A percentile compares a stretch with the other conserved stretches of the same genome.
Evolutionary conservation across 2,113 vertebrate species (phyloP).

Genomic region (Prochilodus magdalenae): DNA sequence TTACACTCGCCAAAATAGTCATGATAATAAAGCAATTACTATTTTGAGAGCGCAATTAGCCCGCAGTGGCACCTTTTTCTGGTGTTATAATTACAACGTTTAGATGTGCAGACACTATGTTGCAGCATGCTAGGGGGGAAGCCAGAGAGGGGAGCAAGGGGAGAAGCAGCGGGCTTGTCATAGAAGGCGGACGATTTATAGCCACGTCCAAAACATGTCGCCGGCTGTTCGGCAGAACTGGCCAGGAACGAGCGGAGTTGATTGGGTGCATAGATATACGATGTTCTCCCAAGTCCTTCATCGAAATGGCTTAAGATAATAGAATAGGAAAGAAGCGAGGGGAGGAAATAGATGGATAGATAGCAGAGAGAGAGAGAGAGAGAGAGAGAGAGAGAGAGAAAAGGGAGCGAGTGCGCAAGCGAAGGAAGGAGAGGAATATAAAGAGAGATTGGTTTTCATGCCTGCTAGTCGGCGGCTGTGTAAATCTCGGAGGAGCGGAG

Average conservation of each 20-base stretch:
- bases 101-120: conserved; percentile 56
- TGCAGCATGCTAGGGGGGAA: conserved; percentile 49
- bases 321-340: conserved; percentile 42
- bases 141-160: background rate
- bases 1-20: conserved; percentile 72
- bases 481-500: conserved; percentile 87
- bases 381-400: conserved; percentile 51
- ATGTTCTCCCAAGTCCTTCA: conserved; percentile 45
- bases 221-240: conserved; percentile 18
- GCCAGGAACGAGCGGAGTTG: conserved; percentile 7
- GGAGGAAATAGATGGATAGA: conserved; percentile 52
- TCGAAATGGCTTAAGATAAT: conserved; percentile 59
- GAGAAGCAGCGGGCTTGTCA: conserved; percentile 34
- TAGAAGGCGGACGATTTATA: conserved; percentile 37
- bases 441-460: conserved; percentile 84
- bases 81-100: conserved; percentile 69
- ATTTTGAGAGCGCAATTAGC: conserved; percentile 77
- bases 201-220: conserved; percentile 28
- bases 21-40: conserved; percentile 77
- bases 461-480: conserved; percentile 84
- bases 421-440: conserved; percentile 49
- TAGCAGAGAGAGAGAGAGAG: conserved; percentile 60
- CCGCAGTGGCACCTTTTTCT: conserved; percentile 66
- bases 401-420: conserved; percentile 47
- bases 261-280: conserved; percentile 60